These are phyloP conservation scores for Lacerta bilineata DNA, from an alignment of 2,797 vertebrate species.

Conservation along the genomic window DNA sequence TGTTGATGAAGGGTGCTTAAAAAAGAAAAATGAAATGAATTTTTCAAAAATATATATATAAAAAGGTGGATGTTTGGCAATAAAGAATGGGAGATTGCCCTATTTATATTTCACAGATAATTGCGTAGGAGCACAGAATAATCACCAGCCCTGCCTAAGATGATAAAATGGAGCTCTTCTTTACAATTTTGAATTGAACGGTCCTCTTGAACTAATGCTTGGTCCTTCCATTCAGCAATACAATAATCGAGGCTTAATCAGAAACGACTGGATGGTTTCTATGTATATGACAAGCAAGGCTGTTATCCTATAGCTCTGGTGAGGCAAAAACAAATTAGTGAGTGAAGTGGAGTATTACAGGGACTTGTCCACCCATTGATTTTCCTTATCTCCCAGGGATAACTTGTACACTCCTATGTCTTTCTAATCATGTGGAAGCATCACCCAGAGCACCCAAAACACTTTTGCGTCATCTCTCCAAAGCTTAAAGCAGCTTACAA, in stretches of 20 bases:
- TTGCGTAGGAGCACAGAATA: constrained; percentile 37
- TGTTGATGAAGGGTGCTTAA: constrained; percentile 23
- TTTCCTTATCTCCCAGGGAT: not conserved
- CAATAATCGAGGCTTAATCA: constrained; percentile 41
- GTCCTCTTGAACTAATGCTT: constrained; percentile 42
- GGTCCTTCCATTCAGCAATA: constrained; percentile 51
- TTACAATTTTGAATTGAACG: constrained; percentile 35
- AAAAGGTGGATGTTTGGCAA: constrained; percentile 17
- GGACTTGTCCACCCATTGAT: not conserved
- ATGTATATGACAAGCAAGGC: not conserved
- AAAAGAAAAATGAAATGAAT: constrained; percentile 19
- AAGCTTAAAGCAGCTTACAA: not conserved
- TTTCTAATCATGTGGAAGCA: not conserved
- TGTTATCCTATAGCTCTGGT: constrained; percentile 30
- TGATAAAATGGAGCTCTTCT: constrained; percentile 43
- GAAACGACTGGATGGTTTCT: constrained; percentile 36
- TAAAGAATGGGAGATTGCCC: constrained; percentile 37
- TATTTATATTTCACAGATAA: constrained; percentile 51
- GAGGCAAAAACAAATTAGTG: constrained; percentile 38
- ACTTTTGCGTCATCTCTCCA: not conserved
- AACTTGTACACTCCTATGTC: not conserved
- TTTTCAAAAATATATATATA: not conserved
- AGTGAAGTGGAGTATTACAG: constrained; percentile 49
- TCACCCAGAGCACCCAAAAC: not conserved
- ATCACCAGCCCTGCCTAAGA: constrained; percentile 17